These are phyloP conservation scores for Drosophila nasuta DNA, from an alignment of 1,140 invertebrate genomes.

Conservation along the genomic window DNA sequence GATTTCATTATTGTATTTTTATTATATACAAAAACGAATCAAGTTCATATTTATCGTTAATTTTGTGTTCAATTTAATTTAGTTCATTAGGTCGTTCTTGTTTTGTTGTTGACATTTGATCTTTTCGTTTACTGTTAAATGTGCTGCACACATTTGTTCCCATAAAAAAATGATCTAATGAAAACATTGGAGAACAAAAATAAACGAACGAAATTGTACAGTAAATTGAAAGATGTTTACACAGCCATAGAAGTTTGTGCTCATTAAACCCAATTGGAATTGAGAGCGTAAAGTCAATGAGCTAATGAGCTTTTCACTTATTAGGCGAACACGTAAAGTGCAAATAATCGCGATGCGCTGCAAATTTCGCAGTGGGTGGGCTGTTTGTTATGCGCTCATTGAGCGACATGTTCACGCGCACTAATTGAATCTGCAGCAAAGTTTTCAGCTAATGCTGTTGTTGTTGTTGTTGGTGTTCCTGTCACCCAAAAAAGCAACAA, in stretches of 20 bases:
- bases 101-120: too few species aligned
- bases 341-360: not conserved
- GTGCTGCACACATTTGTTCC: too few species aligned
- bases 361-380: not conserved
- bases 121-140: too few species aligned
- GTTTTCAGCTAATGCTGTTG: constrained; percentile 8
- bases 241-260: not conserved
- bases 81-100: too few species aligned
- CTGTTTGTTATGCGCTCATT: constrained; percentile 5
- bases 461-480: too few species aligned
- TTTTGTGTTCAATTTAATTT: too few species aligned
- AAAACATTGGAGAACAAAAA: too few species aligned
- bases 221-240: not conserved
- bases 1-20: too few species aligned
- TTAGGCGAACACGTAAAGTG: not conserved
- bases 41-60: too few species aligned
- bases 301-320: not conserved
- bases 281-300: not conserved
- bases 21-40: too few species aligned
- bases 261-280: not conserved
- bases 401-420: constrained; percentile 26
- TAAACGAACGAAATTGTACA: too few species aligned
- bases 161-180: too few species aligned
- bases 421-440: constrained; percentile 36
- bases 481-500: not conserved